These are phyloP conservation scores for Leucoma salicis DNA, from an alignment of 2,888 invertebrate species.

Conservation along the genomic window DNA sequence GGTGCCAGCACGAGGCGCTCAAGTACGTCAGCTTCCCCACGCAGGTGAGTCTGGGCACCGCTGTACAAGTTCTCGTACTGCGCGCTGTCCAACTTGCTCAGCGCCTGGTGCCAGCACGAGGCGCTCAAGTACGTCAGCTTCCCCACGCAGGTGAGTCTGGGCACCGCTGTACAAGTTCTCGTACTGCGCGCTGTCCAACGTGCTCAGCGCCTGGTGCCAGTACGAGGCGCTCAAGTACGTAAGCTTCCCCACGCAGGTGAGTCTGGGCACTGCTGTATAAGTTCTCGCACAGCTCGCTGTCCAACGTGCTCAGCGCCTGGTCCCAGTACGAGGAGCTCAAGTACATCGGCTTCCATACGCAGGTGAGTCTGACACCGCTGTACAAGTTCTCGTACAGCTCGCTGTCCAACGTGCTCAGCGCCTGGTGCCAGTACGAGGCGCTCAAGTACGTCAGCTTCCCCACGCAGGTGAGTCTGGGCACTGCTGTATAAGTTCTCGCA, in stretches of 20 bases:
- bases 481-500: slow-evolving; percentile 97
- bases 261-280: too few species aligned
- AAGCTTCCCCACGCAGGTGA: slow-evolving; percentile 98
- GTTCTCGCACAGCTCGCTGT: too few species aligned
- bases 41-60: slow-evolving; percentile 94
- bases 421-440: too few species aligned
- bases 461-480: too few species aligned
- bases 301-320: too few species aligned
- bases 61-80: slow-evolving; percentile 97
- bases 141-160: slow-evolving; percentile 95
- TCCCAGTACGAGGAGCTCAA: too few species aligned
- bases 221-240: slow-evolving; percentile 99
- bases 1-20: slow-evolving; percentile 99
- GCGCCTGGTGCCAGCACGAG: slow-evolving; percentile 99
- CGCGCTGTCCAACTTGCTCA: slow-evolving; percentile 98
- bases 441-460: too few species aligned
- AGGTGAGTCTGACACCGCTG: too few species aligned
- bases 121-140: slow-evolving; percentile 99
- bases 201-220: slow-evolving; percentile 99
- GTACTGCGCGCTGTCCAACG: slow-evolving; percentile 97
- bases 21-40: slow-evolving; percentile 99
- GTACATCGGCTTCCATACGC: too few species aligned
- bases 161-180: slow-evolving; percentile 97
- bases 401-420: too few species aligned
- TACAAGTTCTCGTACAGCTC: too few species aligned